A percentile compares a stretch with the other conserved stretches of the same genome.
Evolutionary conservation across 2,113 vertebrate species (phyloP).

Genomic region (Oreochromis niloticus): DNA sequence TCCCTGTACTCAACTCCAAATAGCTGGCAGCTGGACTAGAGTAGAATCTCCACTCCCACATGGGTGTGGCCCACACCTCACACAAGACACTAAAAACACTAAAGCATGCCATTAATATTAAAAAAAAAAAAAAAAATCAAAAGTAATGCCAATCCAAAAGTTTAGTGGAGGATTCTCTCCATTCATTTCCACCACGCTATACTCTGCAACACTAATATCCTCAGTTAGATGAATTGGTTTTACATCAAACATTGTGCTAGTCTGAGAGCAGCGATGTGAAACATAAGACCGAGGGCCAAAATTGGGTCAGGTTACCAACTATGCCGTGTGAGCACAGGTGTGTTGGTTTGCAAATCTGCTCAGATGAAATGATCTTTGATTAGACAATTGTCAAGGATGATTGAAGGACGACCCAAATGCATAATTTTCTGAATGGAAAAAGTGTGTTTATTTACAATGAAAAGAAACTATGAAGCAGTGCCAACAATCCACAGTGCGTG

Average conservation of each 20-base stretch:
- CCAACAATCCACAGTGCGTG: background rate
- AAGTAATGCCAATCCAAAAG: background rate
- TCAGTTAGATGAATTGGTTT: background rate
- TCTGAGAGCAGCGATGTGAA: background rate
- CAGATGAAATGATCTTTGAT: background rate
- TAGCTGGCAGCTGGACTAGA: too few relatives aligned
- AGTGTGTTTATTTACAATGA: background rate
- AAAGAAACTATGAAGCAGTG: background rate
- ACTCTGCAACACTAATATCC: background rate
- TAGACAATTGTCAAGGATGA: background rate
- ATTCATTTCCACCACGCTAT: background rate
- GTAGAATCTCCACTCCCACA: too few relatives aligned
- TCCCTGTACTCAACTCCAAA: too few relatives aligned
- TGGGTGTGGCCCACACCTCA: too few relatives aligned
- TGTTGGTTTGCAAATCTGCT: background rate
- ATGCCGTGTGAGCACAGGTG: background rate
- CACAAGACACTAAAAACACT: too few relatives aligned
- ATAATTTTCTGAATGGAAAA: background rate
- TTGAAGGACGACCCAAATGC: background rate
- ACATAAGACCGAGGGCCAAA: background rate
- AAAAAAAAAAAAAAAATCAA: background rate
- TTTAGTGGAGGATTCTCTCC: background rate
- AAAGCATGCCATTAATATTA: too few relatives aligned
- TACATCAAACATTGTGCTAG: background rate
- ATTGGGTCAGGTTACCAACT: background rate